Evolutionary conservation across 2,797 vertebrate species (phyloP), one percentile per base, ranked within the genome.

Genomic region (Clarias platycephalus): DNA sequence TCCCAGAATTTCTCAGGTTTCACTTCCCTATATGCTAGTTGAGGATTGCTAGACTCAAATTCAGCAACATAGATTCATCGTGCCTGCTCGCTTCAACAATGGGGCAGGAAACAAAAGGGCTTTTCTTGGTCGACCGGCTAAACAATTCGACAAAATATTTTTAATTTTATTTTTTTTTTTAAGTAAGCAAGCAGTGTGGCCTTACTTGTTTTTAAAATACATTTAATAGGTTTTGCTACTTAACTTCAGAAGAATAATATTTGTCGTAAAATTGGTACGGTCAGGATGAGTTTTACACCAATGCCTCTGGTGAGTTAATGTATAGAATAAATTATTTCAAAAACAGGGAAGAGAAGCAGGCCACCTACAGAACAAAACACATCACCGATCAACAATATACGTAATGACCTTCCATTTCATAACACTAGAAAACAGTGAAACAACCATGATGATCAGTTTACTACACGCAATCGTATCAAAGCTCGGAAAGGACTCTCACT

Each of bases 241-340:
- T 34, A 37, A 68, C 31, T 20, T 6, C 18, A 67, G 20, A 4
- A 68, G 66, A 20, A 68, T 37, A 22, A 37, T 22, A 5, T 20
- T 37, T 0, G 66, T 37, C 9, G 10, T 68, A 37, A 12, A 37
- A 37, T 37, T 68, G 31, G 31, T 20, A 16, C 66, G 8, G 31
- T 34, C 6, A 31, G 13, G 13, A 66, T 16, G 4, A 18, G 64
- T 49, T 76, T 53, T 4, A 55, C 7, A 18, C n/a, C 28, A 68
- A 9, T 75, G 72, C 57, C 57, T 68, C 64, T 87, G 20, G 24
- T 68, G 28, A 24, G 55, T 31, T 37, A n/a, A 57, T 78, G 24
- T 55, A 26, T 16, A 5, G n/a, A 74, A 74, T 28, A 74, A 4
- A 26, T 28, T 7, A 40, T 40, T 24, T 40, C 10, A 34, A 68